These are phyloP conservation scores for Hypanus sabinus DNA, from an alignment of 2,113 vertebrate species.

Conservation along the genomic window DNA sequence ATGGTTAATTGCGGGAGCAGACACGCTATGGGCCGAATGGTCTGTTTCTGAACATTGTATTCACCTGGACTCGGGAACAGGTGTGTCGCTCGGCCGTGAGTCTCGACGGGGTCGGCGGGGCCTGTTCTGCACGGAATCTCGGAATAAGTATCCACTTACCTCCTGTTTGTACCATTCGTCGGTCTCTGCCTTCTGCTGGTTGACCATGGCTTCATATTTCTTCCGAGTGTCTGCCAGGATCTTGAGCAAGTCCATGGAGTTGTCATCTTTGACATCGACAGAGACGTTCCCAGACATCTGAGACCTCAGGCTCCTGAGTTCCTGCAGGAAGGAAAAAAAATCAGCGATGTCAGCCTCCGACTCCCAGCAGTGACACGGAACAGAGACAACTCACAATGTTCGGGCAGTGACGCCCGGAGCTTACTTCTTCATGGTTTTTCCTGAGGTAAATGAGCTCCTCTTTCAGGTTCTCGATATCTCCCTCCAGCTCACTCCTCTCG, in stretches of 20 bases:
- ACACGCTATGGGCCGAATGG: too few relatives aligned
- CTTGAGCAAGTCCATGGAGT: constrained; percentile 58
- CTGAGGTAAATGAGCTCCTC: constrained; percentile 74
- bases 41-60: too few relatives aligned
- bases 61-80: too few relatives aligned
- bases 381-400: too few relatives aligned
- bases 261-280: constrained; percentile 63
- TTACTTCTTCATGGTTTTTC: constrained; percentile 79
- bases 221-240: constrained; percentile 62
- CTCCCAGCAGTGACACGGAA: too few relatives aligned
- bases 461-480: constrained; percentile 69
- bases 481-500: constrained; percentile 59
- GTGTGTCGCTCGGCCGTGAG: too few relatives aligned
- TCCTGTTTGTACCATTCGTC: constrained; percentile 54
- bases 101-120: too few relatives aligned
- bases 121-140: too few relatives aligned
- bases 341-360: too few relatives aligned
- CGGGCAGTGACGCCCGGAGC: neutral
- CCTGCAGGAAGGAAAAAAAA: constrained; percentile 43
- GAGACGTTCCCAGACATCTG: constrained; percentile 58
- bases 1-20: too few relatives aligned
- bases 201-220: constrained; percentile 67
- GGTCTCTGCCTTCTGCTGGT: constrained; percentile 63
- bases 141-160: neutral
- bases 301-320: constrained; percentile 45